A percentile compares a stretch with the other conserved stretches of the same genome.
Evolutionary conservation across 2,797 vertebrate species (phyloP).

Genomic region (Cyprinella venusta): DNA sequence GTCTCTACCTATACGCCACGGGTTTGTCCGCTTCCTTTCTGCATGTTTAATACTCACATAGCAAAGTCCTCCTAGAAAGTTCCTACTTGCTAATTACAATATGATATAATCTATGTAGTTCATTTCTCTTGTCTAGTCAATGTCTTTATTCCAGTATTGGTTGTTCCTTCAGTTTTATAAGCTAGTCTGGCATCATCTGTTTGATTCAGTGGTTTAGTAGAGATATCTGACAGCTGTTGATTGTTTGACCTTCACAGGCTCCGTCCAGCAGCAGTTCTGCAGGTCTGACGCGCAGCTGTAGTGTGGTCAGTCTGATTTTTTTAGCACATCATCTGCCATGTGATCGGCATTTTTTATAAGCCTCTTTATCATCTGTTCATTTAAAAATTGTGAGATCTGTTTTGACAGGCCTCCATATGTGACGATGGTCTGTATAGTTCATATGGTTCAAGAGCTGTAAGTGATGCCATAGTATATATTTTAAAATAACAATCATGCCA

Average conservation of each 20-base stretch:
- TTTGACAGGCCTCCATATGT: constrained; percentile 82
- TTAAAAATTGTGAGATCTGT: constrained; percentile 65
- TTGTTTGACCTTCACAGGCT: constrained; percentile 71
- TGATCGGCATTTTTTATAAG: not conserved
- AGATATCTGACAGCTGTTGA: not conserved
- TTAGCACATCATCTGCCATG: constrained; percentile 33
- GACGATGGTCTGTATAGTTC: constrained; percentile 82
- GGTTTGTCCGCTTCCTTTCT: constrained; percentile 69
- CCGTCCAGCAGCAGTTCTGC: constrained; percentile 72
- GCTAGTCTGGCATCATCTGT: not conserved
- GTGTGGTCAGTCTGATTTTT: constrained; percentile 84
- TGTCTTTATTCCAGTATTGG: not conserved
- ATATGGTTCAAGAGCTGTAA: constrained; percentile 87
- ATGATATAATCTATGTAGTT: not conserved
- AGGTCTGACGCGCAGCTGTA: constrained; percentile 86
- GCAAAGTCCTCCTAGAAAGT: constrained; percentile 1
- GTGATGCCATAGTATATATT: constrained; percentile 65
- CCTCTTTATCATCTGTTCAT: constrained; percentile 2
- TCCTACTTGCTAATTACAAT: not conserved
- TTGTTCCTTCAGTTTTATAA: not conserved
- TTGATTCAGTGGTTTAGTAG: not conserved
- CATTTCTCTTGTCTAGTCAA: not conserved
- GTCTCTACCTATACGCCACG: constrained; percentile 77
- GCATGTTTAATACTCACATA: not conserved
- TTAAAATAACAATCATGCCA: constrained; percentile 5